Evolutionary conservation across 1,140 invertebrate genomes (phyloP).

Genomic region (Lasioglossum baleicum): DNA sequence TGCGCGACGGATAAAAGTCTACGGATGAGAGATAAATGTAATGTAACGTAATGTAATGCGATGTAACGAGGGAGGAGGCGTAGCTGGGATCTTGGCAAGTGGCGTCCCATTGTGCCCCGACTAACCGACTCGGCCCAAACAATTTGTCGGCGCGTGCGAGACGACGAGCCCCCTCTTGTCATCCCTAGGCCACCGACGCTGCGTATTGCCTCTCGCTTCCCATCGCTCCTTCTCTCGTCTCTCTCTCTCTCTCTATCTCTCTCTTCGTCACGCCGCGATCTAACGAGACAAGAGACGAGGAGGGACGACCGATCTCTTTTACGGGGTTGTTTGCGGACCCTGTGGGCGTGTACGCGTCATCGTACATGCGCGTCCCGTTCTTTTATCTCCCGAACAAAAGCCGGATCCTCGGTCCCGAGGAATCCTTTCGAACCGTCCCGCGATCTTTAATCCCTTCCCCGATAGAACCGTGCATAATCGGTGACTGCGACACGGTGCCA

Average conservation of each 20-base stretch:
- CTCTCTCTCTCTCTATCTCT: too few species aligned
- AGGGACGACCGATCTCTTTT: slow-evolving; percentile 48
- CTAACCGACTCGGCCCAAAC: slow-evolving; percentile 78
- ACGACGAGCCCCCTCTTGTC: slow-evolving; percentile 43
- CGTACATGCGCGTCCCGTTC: slow-evolving; percentile 34
- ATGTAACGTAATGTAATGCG: slow-evolving; percentile 67
- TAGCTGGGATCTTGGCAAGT: slow-evolving; percentile 67
- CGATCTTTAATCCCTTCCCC: slow-evolving; percentile 1
- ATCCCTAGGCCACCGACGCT: slow-evolving; percentile 15
- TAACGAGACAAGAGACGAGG: too few species aligned
- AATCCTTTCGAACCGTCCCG: neutral
- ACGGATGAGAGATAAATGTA: slow-evolving; percentile 76
- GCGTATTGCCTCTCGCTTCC: too few species aligned
- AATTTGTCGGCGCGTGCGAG: slow-evolving; percentile 74
- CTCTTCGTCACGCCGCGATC: too few species aligned
- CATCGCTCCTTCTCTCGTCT: too few species aligned
- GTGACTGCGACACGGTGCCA: too few species aligned
- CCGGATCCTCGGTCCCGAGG: neutral
- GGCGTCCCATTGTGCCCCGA: slow-evolving; percentile 76
- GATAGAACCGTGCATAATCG: too few species aligned
- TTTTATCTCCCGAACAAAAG: slow-evolving; percentile 28
- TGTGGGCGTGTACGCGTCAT: slow-evolving; percentile 53
- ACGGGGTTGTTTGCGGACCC: slow-evolving; percentile 59
- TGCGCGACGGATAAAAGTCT: slow-evolving; percentile 67
- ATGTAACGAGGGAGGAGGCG: slow-evolving; percentile 65